These are phyloP conservation scores for Aphodius granarius DNA, from an alignment of 2,888 invertebrate species.

Conservation along the genomic window DNA sequence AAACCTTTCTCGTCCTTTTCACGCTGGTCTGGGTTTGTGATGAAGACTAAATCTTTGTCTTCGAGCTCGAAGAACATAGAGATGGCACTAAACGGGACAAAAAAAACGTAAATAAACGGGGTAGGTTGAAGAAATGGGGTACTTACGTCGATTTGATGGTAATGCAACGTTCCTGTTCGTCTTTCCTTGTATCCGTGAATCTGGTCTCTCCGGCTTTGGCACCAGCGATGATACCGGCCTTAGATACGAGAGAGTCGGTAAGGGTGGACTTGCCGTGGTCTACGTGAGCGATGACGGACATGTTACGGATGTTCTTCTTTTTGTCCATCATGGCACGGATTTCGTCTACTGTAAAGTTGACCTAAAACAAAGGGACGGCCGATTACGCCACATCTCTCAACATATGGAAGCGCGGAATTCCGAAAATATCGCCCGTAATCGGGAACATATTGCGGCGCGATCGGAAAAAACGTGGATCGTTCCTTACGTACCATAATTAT, in stretches of 20 bases:
- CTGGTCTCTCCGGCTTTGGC: constrained; percentile 98
- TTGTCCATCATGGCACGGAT: constrained; percentile 99
- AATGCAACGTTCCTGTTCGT: constrained; percentile 99
- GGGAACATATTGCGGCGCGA: not conserved
- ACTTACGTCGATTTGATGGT: constrained; percentile 99
- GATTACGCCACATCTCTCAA: not conserved
- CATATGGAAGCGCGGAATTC: not conserved
- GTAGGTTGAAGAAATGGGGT: not conserved
- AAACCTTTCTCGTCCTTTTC: constrained; percentile 93
- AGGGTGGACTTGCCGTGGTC: constrained; percentile 99
- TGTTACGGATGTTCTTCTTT: constrained; percentile 99
- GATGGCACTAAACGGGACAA: constrained; percentile 76
- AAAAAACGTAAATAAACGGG: not conserved
- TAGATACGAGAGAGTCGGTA: constrained; percentile 98
- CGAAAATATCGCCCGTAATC: not conserved
- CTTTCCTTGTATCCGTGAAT: constrained; percentile 99
- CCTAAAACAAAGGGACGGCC: constrained; percentile 61
- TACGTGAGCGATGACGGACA: constrained; percentile 99
- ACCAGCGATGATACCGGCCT: constrained; percentile 99
- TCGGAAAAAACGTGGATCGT: not conserved
- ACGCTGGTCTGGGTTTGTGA: constrained; percentile 87
- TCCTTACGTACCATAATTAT: not conserved
- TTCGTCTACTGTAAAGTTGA: constrained; percentile 99
- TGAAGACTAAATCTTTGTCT: constrained; percentile 92
- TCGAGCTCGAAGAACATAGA: constrained; percentile 99